Conservation (phyloP, 2,113 vertebrate species). For the Eleginops maclovinus region DNA sequence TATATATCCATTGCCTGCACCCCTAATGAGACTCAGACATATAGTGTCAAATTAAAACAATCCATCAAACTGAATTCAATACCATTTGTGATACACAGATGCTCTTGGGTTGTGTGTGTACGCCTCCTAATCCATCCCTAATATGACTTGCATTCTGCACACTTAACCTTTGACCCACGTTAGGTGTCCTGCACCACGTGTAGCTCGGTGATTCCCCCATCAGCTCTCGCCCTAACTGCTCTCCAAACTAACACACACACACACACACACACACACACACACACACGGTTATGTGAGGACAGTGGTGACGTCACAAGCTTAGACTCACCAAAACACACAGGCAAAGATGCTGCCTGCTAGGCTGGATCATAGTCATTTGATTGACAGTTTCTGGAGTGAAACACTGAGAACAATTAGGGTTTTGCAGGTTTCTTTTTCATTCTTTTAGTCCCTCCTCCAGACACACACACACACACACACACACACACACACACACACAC, state of each 20-base stretch:
- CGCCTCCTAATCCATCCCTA: constrained; percentile 19
- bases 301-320: constrained; percentile 55
- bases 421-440: constrained; percentile 14
- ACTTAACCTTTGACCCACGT: constrained; percentile 53
- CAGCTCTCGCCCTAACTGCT: constrained; percentile 11
- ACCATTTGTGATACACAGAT: not conserved
- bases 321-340: constrained; percentile 46
- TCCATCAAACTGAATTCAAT: not conserved
- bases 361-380: constrained; percentile 24
- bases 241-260: not conserved
- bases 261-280: constrained; percentile 16
- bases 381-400: constrained; percentile 37
- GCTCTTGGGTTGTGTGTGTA: not conserved
- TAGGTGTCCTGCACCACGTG: constrained; percentile 24
- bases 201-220: constrained; percentile 19
- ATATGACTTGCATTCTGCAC: constrained; percentile 41
- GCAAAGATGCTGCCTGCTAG: constrained; percentile 6
- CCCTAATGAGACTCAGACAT: not conserved
- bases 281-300: constrained; percentile 46
- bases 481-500: too few species aligned
- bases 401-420: constrained; percentile 49
- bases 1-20: not conserved
- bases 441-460: constrained; percentile 10
- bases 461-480: constrained; percentile 17
- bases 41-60: not conserved